A percentile compares a stretch with the other conserved stretches of the same genome.
These are phyloP conservation scores for Hycleus phaleratus DNA, from an alignment of 1,140 invertebrate species.

Conservation along the genomic window DNA sequence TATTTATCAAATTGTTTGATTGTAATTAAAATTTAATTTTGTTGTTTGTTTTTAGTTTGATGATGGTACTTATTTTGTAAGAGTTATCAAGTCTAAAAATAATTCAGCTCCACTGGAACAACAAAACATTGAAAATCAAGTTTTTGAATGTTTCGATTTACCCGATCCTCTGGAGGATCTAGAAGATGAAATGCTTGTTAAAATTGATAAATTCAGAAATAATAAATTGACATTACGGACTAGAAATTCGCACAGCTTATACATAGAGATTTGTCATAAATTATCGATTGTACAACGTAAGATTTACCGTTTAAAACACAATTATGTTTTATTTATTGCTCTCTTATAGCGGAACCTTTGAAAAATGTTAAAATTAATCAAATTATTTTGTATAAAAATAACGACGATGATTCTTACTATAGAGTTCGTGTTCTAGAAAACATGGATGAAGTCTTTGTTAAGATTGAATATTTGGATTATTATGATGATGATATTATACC, in stretches of 20 bases:
- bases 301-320: no score
- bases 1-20: no score
- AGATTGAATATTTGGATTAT: conserved; percentile 1
- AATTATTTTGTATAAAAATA: background rate
- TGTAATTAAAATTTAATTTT: no score
- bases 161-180: background rate
- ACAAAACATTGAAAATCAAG: background rate
- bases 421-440: background rate
- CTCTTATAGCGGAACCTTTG: background rate
- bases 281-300: background rate
- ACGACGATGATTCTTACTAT: background rate
- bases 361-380: background rate
- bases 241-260: background rate
- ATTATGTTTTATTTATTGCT: no score
- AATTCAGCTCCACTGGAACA: background rate
- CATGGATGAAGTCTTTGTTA: background rate
- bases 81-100: background rate
- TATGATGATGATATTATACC: background rate
- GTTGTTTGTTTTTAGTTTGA: background rate
- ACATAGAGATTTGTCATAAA: background rate
- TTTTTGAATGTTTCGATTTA: background rate
- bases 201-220: background rate
- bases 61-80: conserved; percentile 4
- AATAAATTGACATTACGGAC: background rate
- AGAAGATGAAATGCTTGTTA: background rate